These are phyloP conservation scores for Pseudomyrmex dendroicus DNA, from an alignment of 1,140 invertebrate genomes.

Conservation along the genomic window DNA sequence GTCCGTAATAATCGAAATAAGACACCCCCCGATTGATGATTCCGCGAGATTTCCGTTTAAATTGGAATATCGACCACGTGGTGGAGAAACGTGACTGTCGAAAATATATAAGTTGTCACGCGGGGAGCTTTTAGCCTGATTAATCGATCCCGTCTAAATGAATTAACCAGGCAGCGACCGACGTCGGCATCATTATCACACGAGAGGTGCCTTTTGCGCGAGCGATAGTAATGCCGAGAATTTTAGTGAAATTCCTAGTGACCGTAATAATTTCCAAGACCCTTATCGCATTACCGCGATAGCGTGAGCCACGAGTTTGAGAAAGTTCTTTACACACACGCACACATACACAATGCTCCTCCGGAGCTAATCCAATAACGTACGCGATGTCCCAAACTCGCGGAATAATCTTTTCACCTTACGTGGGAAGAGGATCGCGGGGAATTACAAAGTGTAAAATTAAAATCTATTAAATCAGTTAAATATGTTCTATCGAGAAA, in stretches of 20 bases:
- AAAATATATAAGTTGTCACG: constrained; percentile 38
- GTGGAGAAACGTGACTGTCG: neutral
- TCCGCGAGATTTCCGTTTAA: neutral
- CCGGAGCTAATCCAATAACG: constrained; percentile 50
- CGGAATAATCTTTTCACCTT: neutral
- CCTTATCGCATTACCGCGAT: constrained; percentile 49
- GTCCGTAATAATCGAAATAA: neutral
- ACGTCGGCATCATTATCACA: constrained; percentile 73
- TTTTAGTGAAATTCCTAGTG: constrained; percentile 77
- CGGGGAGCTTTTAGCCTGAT: constrained; percentile 57
- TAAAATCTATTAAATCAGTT: constrained; percentile 7
- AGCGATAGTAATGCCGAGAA: constrained; percentile 69
- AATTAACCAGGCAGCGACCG: constrained; percentile 73
- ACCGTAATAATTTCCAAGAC: constrained; percentile 51
- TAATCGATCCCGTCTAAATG: constrained; percentile 79
- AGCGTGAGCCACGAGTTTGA: constrained; percentile 71
- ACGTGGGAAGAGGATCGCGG: neutral
- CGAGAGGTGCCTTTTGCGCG: constrained; percentile 56
- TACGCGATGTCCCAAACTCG: constrained; percentile 20
- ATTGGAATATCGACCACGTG: neutral
- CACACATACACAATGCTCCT: constrained; percentile 44
- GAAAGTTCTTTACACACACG: constrained; percentile 50
- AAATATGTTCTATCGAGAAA: neutral
- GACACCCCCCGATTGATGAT: neutral
- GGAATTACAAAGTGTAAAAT: constrained; percentile 1